phyloP scores from a whole-genome alignment of 2,797 vertebrate species.

The Molossus alvarezi region DNA sequence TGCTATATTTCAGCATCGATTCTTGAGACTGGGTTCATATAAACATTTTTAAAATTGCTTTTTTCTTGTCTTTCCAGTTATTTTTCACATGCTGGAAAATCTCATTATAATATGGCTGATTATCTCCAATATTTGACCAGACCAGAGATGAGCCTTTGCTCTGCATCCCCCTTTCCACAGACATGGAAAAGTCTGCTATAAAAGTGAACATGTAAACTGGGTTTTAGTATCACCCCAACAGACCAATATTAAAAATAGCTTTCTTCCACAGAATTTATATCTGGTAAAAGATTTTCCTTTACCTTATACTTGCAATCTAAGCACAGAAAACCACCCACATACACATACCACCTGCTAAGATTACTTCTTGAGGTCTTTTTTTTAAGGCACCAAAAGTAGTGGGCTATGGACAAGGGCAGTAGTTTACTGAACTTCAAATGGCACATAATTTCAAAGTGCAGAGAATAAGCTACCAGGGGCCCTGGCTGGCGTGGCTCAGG shows the following conservation, averaged over 20 bases:
- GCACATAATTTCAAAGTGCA: slow-evolving; percentile 21
- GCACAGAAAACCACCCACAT: slow-evolving; percentile 23
- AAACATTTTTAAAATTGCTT: slow-evolving; percentile 64
- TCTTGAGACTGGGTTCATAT: background rate
- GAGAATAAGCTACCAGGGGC: background rate
- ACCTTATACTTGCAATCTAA: slow-evolving; percentile 41
- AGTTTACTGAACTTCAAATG: slow-evolving; percentile 38
- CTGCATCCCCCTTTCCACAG: background rate
- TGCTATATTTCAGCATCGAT: slow-evolving; percentile 22
- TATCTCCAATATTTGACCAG: slow-evolving; percentile 39
- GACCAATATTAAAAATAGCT: slow-evolving; percentile 33
- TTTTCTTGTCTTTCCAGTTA: slow-evolving; percentile 5
- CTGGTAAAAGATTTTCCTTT: slow-evolving; percentile 36
- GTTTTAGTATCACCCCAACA: background rate
- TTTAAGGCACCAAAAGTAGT: slow-evolving; percentile 67
- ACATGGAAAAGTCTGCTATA: slow-evolving; percentile 27
- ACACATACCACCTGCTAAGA: slow-evolving; percentile 7
- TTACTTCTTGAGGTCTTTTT: background rate
- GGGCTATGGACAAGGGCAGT: background rate
- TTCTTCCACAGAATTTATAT: slow-evolving; percentile 54
- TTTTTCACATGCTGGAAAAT: slow-evolving; percentile 59
- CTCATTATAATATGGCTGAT: slow-evolving; percentile 8
- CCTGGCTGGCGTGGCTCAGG: background rate
- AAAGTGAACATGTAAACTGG: slow-evolving; percentile 18
- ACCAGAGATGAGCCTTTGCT: background rate